Evolutionary conservation across 2,797 vertebrate species (phyloP).

Genomic region (Phrynocephalus vlangalii): DNA sequence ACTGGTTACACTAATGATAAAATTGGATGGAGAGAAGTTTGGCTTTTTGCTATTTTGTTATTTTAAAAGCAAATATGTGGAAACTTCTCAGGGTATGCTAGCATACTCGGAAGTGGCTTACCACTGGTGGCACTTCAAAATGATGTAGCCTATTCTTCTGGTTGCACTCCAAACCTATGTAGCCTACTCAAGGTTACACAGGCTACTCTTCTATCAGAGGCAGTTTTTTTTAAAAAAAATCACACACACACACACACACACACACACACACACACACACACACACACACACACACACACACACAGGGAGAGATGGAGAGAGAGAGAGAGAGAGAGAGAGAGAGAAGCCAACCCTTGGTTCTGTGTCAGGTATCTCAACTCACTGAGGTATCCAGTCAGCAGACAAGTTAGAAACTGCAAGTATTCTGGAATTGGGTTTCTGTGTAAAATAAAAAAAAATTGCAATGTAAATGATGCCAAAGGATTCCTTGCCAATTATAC

Average conservation of each 20-base stretch:
- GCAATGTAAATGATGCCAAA: slow-evolving; percentile 14
- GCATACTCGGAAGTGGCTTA: too few relatives aligned
- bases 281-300: too few relatives aligned
- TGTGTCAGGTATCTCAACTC: too few relatives aligned
- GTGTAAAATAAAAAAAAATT: too few relatives aligned
- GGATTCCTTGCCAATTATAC: too few relatives aligned
- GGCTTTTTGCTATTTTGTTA: slow-evolving; percentile 64
- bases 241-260: too few relatives aligned
- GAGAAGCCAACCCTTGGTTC: not conserved
- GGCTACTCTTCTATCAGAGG: not conserved
- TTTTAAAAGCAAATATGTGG: slow-evolving; percentile 41
- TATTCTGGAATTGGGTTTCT: not conserved
- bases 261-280: too few relatives aligned
- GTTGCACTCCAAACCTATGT: not conserved
- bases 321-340: not conserved
- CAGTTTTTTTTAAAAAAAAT: too few relatives aligned
- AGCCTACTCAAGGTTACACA: not conserved
- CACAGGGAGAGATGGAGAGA: too few relatives aligned
- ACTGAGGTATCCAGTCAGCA: too few relatives aligned
- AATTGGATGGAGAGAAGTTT: slow-evolving; percentile 62
- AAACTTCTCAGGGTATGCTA: too few relatives aligned
- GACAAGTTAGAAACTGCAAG: slow-evolving; percentile 53
- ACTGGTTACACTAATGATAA: slow-evolving; percentile 57
- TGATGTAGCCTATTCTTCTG: not conserved
- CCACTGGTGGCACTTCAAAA: too few relatives aligned